phyloP scores from a whole-genome alignment of 2,113 vertebrate species.

The Seriola dumerili region DNA sequence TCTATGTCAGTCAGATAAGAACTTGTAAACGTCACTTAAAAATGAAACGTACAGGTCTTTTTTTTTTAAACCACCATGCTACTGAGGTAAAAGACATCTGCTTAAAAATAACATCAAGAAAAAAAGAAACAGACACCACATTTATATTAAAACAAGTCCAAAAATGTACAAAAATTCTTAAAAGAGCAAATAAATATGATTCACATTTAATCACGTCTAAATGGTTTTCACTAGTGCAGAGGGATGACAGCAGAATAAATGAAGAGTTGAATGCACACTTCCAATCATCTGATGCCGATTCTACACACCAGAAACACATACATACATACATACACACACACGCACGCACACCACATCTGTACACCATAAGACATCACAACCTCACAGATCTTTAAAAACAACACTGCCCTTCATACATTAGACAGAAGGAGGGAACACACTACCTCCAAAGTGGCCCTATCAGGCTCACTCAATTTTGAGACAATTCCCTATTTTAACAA shows the following conservation, averaged over 20 bases:
- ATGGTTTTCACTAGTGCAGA: slow-evolving; percentile 82
- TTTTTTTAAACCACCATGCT: slow-evolving; percentile 70
- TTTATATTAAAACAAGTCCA: slow-evolving; percentile 83
- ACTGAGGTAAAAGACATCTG: slow-evolving; percentile 81
- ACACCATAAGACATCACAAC: slow-evolving; percentile 61
- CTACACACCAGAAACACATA: slow-evolving; percentile 47
- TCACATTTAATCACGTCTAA: slow-evolving; percentile 85
- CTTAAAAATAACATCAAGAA: slow-evolving; percentile 57
- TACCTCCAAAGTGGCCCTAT: slow-evolving; percentile 40
- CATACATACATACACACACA: background rate
- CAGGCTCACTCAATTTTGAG: slow-evolving; percentile 52
- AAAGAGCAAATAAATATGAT: slow-evolving; percentile 88
- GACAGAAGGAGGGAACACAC: slow-evolving; percentile 59
- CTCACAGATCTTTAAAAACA: slow-evolving; percentile 52
- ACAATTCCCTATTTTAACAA: slow-evolving; percentile 55
- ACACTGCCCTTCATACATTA: slow-evolving; percentile 56
- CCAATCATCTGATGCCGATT: slow-evolving; percentile 45
- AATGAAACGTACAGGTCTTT: slow-evolving; percentile 69
- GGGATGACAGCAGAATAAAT: slow-evolving; percentile 75
- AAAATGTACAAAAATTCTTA: slow-evolving; percentile 82
- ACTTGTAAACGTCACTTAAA: slow-evolving; percentile 83
- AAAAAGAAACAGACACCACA: slow-evolving; percentile 58
- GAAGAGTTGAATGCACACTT: slow-evolving; percentile 59
- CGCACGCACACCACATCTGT: slow-evolving; percentile 24
- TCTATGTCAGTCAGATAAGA: slow-evolving; percentile 84